Evolutionary conservation across 2,888 invertebrate genomes (phyloP), one percentile per base, ranked within the genome.

Genomic region (Plagiodera versicolora): DNA sequence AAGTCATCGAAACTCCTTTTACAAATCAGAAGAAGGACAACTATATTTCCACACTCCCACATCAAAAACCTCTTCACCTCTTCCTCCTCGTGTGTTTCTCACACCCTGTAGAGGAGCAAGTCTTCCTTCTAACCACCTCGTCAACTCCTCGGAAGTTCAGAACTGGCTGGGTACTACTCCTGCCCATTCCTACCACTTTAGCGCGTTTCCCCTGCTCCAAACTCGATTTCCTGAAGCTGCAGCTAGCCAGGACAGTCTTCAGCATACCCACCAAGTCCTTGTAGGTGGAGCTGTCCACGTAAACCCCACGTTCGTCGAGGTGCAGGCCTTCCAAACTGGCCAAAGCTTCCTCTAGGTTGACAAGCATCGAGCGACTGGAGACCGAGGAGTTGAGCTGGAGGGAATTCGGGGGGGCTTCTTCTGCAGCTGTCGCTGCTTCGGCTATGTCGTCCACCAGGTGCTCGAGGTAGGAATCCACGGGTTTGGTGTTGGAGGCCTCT

Each of bases 291-390:
- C 16, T 14, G 18, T 60, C 60, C 18, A 60, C 14, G 30, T 32
- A 51, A 3, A 60, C 49, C 1, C 55, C 60, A 16, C 56, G 39
- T 24, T 56, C 32, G 60, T 20, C 30, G 45, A 11, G 51, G 56
- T 6, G n/a, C n/a, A n/a, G n/a, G n/a, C 49, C 45, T 6, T 60
- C 56, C 30, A 60, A 30, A n/a, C 32, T 50, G 17, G 32, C 51
- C 56, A 60, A 46, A 32, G 49, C 60, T 5, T 45, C 51, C 28
- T 60, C 51, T 24, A 60, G 24, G 18, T 48, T 60, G 16, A 18
- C 4, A 10, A 55, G 17, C 5, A 56, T 19, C 14, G 45, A n/a
- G 20, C 11, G 46, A 24, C 44, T 44, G 20, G 35, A 10, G 3
- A 44, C n/a, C 2, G 53, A 53, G 4, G 53, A 53, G 52, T 44